phyloP scores from a whole-genome alignment of 2,888 invertebrate genomes.

The Caenorhabditis sp. region DNA sequence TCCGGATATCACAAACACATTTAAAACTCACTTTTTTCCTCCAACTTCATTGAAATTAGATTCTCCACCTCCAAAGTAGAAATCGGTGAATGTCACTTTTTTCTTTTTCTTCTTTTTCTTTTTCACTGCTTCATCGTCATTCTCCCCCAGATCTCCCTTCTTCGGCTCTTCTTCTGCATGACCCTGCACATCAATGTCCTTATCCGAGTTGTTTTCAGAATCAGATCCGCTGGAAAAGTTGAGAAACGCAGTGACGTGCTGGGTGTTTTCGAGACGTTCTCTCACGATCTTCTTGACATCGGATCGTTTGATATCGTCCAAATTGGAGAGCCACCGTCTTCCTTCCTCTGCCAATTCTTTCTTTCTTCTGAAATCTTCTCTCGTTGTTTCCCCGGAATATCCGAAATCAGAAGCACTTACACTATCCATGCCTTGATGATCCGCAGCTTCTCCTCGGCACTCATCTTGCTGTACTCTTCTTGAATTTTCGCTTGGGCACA shows the following conservation, averaged over 20 bases:
- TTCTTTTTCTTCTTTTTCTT: constrained; percentile 20
- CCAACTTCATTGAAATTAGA: constrained; percentile 35
- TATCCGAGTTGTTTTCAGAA: constrained; percentile 30
- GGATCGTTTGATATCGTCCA: constrained; percentile 29
- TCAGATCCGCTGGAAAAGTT: constrained; percentile 41
- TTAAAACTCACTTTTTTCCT: constrained; percentile 34
- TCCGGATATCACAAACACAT: no score
- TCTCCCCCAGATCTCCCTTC: constrained; percentile 2
- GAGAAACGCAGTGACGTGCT: constrained; percentile 44
- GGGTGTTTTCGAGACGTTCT: constrained; percentile 43
- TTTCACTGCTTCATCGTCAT: constrained; percentile 1
- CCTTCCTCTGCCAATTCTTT: constrained; percentile 53
- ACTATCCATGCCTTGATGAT: constrained; percentile 44
- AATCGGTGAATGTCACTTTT: constrained; percentile 31
- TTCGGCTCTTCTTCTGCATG: not conserved
- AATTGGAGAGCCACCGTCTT: constrained; percentile 36
- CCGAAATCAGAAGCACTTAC: constrained; percentile 22
- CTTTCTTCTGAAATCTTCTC: constrained; percentile 38
- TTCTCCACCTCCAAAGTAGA: constrained; percentile 65
- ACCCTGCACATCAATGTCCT: constrained; percentile 8
- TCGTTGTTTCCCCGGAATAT: no score
- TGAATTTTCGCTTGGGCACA: constrained; percentile 52
- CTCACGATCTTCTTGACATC: constrained; percentile 37
- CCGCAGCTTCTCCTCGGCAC: constrained; percentile 28
- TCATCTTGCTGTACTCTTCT: constrained; percentile 36